Percentiles rank a stretch among this genome's conserved stretches.
phyloP scores from a whole-genome alignment of 1,140 invertebrate species.

The Teleopsis dalmanni region DNA sequence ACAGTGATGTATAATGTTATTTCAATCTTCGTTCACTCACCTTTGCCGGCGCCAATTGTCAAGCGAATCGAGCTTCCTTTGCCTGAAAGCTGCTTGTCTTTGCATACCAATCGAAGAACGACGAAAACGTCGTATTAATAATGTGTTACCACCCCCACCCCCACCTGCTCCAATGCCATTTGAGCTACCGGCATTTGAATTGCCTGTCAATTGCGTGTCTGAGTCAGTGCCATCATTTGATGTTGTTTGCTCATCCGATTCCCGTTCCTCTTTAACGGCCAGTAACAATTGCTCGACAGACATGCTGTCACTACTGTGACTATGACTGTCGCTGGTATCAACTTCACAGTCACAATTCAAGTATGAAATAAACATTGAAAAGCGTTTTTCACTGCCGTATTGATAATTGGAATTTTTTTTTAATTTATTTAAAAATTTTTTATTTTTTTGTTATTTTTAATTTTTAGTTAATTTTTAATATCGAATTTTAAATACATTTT shows the following conservation, averaged over 20 bases:
- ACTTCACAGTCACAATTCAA: constrained; percentile 25
- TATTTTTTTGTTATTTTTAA: neutral
- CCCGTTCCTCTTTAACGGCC: constrained; percentile 33
- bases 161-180: neutral
- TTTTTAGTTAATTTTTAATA: neutral
- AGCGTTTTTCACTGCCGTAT: neutral
- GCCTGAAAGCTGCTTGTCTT: constrained; percentile 36
- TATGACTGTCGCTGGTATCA: neutral
- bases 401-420: neutral
- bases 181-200: too few species aligned
- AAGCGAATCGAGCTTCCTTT: constrained; percentile 38
- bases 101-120: constrained; percentile 41
- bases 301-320: constrained; percentile 13
- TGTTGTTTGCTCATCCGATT: constrained; percentile 22
- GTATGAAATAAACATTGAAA: constrained; percentile 37
- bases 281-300: constrained; percentile 33
- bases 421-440: neutral
- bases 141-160: neutral
- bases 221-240: constrained; percentile 17
- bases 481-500: neutral
- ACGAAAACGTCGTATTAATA: constrained; percentile 29
- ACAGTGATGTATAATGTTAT: too few species aligned
- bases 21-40: too few species aligned
- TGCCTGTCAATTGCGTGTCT: neutral
- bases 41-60: constrained; percentile 34